Conservation (phyloP, 2,797 vertebrate genomes). For the Ptychadena robeensis region DNA sequence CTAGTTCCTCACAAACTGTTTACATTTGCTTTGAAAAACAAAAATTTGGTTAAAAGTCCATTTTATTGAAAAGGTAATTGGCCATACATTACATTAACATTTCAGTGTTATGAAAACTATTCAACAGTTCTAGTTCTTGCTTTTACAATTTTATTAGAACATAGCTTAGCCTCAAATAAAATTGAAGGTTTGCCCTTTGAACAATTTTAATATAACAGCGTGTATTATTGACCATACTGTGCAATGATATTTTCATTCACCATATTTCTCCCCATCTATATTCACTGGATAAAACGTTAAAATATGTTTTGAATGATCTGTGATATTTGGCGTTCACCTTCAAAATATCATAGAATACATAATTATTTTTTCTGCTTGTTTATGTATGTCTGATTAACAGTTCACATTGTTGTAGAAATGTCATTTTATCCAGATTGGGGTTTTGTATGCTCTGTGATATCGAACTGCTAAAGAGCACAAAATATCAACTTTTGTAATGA, state of each 20-base stretch:
- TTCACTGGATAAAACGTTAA: background rate
- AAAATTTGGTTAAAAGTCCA: no score
- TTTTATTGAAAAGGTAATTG: background rate
- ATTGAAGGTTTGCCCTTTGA: no score
- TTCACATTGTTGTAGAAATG: slow-evolving; percentile 13
- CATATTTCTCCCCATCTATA: background rate
- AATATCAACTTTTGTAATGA: background rate
- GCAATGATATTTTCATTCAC: no score
- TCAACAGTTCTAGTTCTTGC: background rate
- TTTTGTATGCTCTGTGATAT: background rate
- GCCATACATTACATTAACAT: background rate
- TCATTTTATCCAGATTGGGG: background rate
- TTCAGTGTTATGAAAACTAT: background rate
- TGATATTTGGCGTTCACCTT: slow-evolving; percentile 4
- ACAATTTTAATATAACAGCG: no score
- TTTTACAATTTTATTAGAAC: no score
- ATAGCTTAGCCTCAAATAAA: no score
- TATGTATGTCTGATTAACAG: background rate
- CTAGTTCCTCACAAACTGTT: no score
- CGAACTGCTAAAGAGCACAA: background rate
- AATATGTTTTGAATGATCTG: slow-evolving; percentile 8
- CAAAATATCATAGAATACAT: slow-evolving; percentile 19
- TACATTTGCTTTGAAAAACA: no score
- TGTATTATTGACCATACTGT: no score
- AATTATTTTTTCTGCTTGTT: background rate